Percentiles rank a stretch among this genome's conserved stretches.
Conservation (phyloP, 1,140 invertebrate species). For the Gonatopus flavifemur region DNA sequence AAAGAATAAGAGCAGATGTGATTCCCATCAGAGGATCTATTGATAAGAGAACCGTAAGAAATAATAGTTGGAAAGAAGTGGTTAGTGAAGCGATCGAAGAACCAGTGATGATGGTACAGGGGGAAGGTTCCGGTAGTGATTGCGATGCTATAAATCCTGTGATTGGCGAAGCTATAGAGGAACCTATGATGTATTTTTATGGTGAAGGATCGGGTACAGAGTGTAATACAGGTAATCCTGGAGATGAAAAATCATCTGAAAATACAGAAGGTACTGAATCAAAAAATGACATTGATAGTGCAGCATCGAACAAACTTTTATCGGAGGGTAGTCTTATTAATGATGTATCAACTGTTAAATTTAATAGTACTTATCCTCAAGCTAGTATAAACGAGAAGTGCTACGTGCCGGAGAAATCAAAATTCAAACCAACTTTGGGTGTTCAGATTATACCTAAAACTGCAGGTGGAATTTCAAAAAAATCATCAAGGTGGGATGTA, state of each 20-base stretch:
- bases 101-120: slow-evolving; percentile 71
- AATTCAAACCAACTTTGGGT: slow-evolving; percentile 51
- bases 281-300: slow-evolving; percentile 37
- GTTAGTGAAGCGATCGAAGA: slow-evolving; percentile 73
- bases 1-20: slow-evolving; percentile 46
- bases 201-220: slow-evolving; percentile 73
- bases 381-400: slow-evolving; percentile 31
- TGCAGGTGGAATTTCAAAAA: slow-evolving; percentile 38
- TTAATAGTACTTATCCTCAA: slow-evolving; percentile 33
- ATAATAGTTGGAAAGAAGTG: slow-evolving; percentile 49
- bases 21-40: slow-evolving; percentile 39
- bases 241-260: slow-evolving; percentile 39
- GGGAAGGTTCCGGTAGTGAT: slow-evolving; percentile 72
- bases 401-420: slow-evolving; percentile 38
- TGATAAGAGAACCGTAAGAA: slow-evolving; percentile 38
- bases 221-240: slow-evolving; percentile 70
- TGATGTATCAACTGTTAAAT: slow-evolving; percentile 41
- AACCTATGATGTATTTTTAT: slow-evolving; percentile 70
- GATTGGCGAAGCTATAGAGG: slow-evolving; percentile 70
- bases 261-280: slow-evolving; percentile 45
- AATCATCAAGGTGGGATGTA: slow-evolving; percentile 58
- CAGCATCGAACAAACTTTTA: slow-evolving; percentile 41
- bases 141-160: slow-evolving; percentile 64
- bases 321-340: slow-evolving; percentile 44
- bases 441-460: slow-evolving; percentile 50